Evolutionary conservation across 2,797 vertebrate species (phyloP).

Genomic region (Molossus molossus): DNA sequence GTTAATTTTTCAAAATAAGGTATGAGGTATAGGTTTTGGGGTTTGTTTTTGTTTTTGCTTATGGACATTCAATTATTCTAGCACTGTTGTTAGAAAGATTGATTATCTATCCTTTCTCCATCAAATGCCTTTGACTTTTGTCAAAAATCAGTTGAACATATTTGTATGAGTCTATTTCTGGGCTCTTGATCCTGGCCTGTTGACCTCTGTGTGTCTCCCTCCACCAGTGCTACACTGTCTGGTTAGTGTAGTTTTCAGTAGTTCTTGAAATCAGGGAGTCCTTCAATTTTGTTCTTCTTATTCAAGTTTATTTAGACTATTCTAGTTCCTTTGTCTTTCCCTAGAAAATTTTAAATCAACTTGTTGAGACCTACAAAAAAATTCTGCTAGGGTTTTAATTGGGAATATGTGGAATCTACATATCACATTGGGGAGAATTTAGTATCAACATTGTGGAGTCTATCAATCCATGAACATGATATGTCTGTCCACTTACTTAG

Average conservation of each 20-base stretch:
- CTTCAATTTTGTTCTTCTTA: neutral
- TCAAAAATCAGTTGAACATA: too few species aligned
- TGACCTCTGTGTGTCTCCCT: neutral
- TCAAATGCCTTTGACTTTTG: neutral
- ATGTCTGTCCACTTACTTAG: neutral
- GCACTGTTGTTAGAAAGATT: neutral
- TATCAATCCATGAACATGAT: neutral
- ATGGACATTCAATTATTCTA: neutral
- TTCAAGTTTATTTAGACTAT: neutral
- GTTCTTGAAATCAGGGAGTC: neutral
- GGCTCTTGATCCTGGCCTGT: neutral
- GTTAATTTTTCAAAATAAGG: neutral
- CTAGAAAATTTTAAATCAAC: constrained; percentile 16
- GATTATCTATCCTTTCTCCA: neutral
- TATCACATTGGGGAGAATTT: constrained; percentile 2
- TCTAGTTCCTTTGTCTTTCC: constrained; percentile 1
- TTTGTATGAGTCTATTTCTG: neutral
- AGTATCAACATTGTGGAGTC: neutral
- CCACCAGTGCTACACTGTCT: neutral
- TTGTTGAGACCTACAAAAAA: neutral
- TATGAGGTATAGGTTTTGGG: neutral
- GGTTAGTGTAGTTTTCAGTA: neutral
- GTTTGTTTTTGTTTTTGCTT: neutral
- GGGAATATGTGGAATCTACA: neutral
- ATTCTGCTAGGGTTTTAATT: neutral